Base-by-base conservation (phyloP, 2,888 invertebrate species). In the Dasypogon diadema region DNA sequence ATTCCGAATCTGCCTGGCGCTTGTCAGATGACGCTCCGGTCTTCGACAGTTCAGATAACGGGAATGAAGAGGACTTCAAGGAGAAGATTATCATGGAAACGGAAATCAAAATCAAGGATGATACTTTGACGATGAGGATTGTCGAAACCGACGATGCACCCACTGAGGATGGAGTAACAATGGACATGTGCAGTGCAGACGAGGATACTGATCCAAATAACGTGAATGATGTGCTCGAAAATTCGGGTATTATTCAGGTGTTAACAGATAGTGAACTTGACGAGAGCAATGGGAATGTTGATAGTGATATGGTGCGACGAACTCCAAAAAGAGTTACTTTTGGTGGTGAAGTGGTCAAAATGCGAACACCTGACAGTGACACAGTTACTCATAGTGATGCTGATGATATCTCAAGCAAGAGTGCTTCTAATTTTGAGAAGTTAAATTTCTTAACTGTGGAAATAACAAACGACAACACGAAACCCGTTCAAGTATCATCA, bases 281-380 rank as follows among this genome's bases (percentile, higher is more conserved):
- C 74, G 91, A 91, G 78, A 87, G 79, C 14, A 81, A 79, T 58
- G 58, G 77, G 3, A 81, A 55, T 18, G 55, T 75, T 2, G 75
- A 76, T 24, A 77, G 75, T 42, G 77, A 78, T 16, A 79, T 10
- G 82, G 83, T 84, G 34, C 88, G 91, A 21, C 87, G 89, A 79
- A 90, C 90, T 0, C 89, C 91, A 0, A 90, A 93, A 82, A 89
- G 93, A 81, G 95, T 95, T 6, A 91, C 93, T 63, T 95, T 95
- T 80, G 95, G 95, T 2, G 95, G 95, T n/a, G 95, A 95, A 86
- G 89, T 93, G 78, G 92, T 95, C 2, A 95, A 95, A 87, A 89
- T 95, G 85, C 87, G 95, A 78, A 95, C 95, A 12, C 95, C 95
- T 0, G 95, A 95, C 80, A 94, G 93, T 83, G 94, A 94, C 82